Evolutionary conservation across 1,140 invertebrate species (phyloP).

Genomic region (Drosophila nebulosa): DNA sequence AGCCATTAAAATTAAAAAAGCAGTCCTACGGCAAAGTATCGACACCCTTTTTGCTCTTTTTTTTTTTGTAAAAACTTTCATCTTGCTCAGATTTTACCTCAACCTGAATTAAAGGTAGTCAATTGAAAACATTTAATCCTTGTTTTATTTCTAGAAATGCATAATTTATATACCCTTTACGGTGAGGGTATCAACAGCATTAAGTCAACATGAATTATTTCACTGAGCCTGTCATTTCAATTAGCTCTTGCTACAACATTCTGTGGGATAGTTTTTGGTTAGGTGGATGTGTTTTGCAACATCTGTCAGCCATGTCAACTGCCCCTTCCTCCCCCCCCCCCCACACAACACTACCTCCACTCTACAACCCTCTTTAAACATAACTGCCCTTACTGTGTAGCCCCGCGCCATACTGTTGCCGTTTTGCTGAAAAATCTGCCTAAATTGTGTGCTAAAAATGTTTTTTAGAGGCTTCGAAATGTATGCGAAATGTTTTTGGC

Average conservation of each 20-base stretch:
- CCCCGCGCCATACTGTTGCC: neutral
- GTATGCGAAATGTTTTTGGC: neutral
- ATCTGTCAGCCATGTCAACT: neutral
- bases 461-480: neutral
- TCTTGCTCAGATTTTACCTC: no score
- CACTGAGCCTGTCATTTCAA: conserved; percentile 7
- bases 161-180: no score
- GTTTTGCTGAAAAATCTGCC: neutral
- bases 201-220: neutral
- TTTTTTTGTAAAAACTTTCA: no score
- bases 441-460: neutral
- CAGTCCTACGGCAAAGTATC: no score
- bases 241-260: conserved; percentile 2
- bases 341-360: neutral
- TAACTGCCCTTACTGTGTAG: no score
- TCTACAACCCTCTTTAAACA: no score
- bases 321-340: neutral
- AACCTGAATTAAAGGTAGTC: no score
- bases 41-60: no score
- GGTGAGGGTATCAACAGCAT: no score
- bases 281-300: neutral
- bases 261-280: conserved; percentile 1
- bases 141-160: no score
- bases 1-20: no score
- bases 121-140: no score